Base-by-base conservation (phyloP, 1,140 invertebrate genomes). In the Amphibalanus amphitrite region DNA sequence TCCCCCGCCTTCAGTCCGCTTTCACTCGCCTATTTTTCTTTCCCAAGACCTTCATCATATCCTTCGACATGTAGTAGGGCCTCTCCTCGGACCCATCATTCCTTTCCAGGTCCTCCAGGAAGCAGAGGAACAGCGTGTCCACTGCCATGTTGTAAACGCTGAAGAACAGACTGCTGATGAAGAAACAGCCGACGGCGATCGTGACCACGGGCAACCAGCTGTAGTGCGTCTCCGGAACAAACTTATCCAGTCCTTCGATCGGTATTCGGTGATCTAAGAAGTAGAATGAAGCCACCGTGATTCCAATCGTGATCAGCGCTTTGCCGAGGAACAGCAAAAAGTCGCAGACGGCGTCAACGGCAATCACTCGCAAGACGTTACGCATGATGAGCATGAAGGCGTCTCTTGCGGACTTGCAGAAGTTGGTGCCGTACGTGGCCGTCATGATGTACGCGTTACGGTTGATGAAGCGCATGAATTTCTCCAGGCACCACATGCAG, bases 71-170 rank as follows among this genome's bases (percentile, higher is more conserved):
- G 78, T 86, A 97, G 80, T 94, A 98, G 0, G 95, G 95, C 78
- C 90, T 94, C 70, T 91, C 88, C 0, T 83, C 76, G 0, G 91
- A 89, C 17, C 95, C 96, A 81, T 99, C 95, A 81, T 99, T 95
- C 69, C 89, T 84, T 81, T 98, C 95, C 75, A 88, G 88, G 30
- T 74, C 73, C 69, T 91, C 86, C 92, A 91, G 83, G 83, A 97
- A 97, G 79, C 95, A 97, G 0, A 98, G 82, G 80, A 98, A 97
- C 33, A 97, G 79, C 0, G 95, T 98, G 78, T 98, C 93, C 4
- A 97, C 91, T 23, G 93, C 94, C 87, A 95, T 95, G 0, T 88
- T 86, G 79, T 95, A 97, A 0, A 98, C 94, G 74, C 87, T 87
- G 80, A 98, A 98, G 83, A 98, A 97, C 70, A 90, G 83, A n/a